Evolutionary conservation across 1,140 invertebrate species (phyloP).

Genomic region (Bombus sibiricus): DNA sequence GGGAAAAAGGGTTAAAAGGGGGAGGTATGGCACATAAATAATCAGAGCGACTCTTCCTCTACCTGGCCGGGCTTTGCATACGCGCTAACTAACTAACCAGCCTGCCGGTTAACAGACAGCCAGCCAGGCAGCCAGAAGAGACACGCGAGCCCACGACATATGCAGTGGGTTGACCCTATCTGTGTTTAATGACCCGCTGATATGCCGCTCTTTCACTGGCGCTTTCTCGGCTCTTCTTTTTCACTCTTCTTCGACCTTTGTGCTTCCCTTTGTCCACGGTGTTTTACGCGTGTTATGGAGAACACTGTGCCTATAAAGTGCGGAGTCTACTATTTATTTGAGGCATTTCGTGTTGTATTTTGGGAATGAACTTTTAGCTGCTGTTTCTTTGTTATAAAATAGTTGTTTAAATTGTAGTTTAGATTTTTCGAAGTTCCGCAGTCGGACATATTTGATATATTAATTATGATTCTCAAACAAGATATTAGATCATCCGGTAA

Average conservation of each 20-base stretch:
- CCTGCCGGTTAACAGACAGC: constrained; percentile 43
- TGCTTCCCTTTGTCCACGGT: constrained; percentile 16
- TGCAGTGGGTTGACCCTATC: constrained; percentile 73
- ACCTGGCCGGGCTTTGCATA: constrained; percentile 77
- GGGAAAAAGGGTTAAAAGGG: constrained; percentile 50
- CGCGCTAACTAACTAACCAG: constrained; percentile 71
- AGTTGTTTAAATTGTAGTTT: not conserved
- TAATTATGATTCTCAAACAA: too few relatives aligned
- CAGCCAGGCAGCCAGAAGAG: constrained; percentile 56
- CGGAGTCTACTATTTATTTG: not conserved
- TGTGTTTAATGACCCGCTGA: constrained; percentile 73
- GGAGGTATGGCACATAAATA: constrained; percentile 69
- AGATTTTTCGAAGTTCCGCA: not conserved
- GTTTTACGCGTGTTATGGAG: constrained; percentile 12
- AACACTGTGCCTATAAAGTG: not conserved
- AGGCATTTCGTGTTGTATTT: not conserved
- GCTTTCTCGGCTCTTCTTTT: not conserved
- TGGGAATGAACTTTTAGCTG: not conserved
- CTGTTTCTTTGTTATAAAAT: not conserved
- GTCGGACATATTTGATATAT: too few relatives aligned
- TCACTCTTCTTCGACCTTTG: constrained; percentile 2
- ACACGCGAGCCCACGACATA: constrained; percentile 69
- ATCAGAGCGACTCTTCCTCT: constrained; percentile 67
- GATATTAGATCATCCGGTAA: not conserved
- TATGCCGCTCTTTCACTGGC: constrained; percentile 56